Conservation (phyloP, 53 echinoderm and acorn worm genomes). For the Arbacia lixula region DNA sequence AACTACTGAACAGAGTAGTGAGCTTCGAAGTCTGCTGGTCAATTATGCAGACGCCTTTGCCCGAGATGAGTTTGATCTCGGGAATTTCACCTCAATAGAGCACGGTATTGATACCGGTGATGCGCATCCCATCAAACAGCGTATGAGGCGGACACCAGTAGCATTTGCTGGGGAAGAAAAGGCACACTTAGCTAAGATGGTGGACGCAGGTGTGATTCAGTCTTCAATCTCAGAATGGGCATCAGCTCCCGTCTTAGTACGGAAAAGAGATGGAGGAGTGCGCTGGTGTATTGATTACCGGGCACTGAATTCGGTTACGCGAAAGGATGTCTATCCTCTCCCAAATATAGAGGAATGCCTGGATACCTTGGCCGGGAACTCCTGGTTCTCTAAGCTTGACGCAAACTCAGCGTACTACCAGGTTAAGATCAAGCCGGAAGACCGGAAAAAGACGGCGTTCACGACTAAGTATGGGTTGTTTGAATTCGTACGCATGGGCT, state of each 20-base stretch:
- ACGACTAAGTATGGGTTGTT: slow-evolving; percentile 44
- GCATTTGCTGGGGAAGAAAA: slow-evolving; percentile 50
- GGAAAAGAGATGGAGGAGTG: slow-evolving; percentile 32
- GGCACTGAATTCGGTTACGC: background rate
- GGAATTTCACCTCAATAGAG: slow-evolving; percentile 7
- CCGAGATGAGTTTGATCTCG: slow-evolving; percentile 31
- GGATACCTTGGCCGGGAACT: slow-evolving; percentile 39
- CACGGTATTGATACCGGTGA: slow-evolving; percentile 54
- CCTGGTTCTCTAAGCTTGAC: slow-evolving; percentile 56
- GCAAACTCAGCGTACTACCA: slow-evolving; percentile 61
- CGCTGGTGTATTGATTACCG: slow-evolving; percentile 50
- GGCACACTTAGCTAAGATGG: slow-evolving; percentile 21
- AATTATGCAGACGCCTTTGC: slow-evolving; percentile 33
- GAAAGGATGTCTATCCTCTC: slow-evolving; percentile 40
- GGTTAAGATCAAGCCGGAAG: slow-evolving; percentile 9
- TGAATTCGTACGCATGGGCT: slow-evolving; percentile 49
- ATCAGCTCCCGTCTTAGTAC: slow-evolving; percentile 14
- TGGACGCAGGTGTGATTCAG: slow-evolving; percentile 34
- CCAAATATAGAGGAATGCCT: slow-evolving; percentile 48
- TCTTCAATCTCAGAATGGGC: slow-evolving; percentile 57
- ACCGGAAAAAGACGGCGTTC: slow-evolving; percentile 57
- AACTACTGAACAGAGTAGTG: too few species aligned
- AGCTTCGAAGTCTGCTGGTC: too few species aligned
- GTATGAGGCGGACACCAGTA: slow-evolving; percentile 52
- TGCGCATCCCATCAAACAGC: slow-evolving; percentile 53